Base-by-base conservation (phyloP, 37 sponge, comb jelly and placozoan species). In the Beroe ovata region DNA sequence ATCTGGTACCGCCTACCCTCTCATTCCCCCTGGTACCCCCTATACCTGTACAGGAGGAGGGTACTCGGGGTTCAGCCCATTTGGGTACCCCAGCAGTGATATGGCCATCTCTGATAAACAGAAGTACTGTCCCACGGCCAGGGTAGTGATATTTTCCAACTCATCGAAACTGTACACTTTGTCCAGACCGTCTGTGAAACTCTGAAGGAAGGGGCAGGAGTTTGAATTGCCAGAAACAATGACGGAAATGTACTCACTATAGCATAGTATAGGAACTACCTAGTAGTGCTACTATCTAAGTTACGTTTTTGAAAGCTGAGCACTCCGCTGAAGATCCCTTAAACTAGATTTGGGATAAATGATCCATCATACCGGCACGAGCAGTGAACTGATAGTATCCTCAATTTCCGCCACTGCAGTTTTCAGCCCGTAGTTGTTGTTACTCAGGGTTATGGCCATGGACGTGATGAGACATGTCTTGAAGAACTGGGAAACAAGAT, bases 151-250 rank as follows among this genome's bases (percentile, higher is more conserved):
- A 18, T 66, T 33, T 6, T 66, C 69, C 36, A 66, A 32, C 36
- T 66, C 32, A 6, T 66, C 69, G 69, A 66, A 66, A 30, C 69
- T 66, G 69, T 66, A 66, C 4, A 66, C 69, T 66, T 66, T 66
- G 8, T 47, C 54, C 6, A 47, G 11, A 16, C 54, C 54, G 54
- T 47, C 54, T n/a, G n/a, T n/a, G n/a, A n/a, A n/a, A n/a, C n/a
- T n/a, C n/a, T n/a, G n/a, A n/a, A n/a, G n/a, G n/a, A n/a, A n/a
- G n/a, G n/a, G n/a, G n/a, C n/a, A n/a, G n/a, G n/a, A n/a, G n/a
- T n/a, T n/a, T n/a, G n/a, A n/a, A n/a, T n/a, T n/a, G n/a, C n/a
- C n/a, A n/a, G n/a, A n/a, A n/a, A n/a, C n/a, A n/a, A n/a, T n/a
- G n/a, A n/a, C n/a, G n/a, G n/a, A n/a, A n/a, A n/a, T n/a, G n/a